A percentile compares a stretch with the other conserved stretches of the same genome.
Conservation (phyloP, 1,140 invertebrate species). For the Drosophila orosa region DNA sequence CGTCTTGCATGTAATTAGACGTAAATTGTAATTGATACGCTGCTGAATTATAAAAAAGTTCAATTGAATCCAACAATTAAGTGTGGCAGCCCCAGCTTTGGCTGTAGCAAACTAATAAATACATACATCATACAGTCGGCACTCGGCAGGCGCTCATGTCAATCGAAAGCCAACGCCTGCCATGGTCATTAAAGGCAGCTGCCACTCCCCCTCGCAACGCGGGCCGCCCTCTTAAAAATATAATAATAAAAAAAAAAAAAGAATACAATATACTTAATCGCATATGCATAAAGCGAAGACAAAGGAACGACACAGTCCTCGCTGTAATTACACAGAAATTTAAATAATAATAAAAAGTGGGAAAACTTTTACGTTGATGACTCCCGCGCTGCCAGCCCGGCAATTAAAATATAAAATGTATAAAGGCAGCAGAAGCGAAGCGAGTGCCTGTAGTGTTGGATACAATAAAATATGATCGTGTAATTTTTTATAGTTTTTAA, state of each 20-base stretch:
- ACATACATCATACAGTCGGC: constrained; percentile 40
- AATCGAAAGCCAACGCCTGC: constrained; percentile 72
- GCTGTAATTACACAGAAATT: constrained; percentile 69
- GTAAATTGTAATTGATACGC: constrained; percentile 49
- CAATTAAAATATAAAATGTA: constrained; percentile 66
- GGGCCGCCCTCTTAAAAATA: constrained; percentile 18
- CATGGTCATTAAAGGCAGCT: constrained; percentile 55
- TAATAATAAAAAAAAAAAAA: constrained; percentile 22
- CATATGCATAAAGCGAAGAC: constrained; percentile 69
- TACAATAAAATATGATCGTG: constrained; percentile 58
- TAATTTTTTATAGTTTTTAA: constrained; percentile 81
- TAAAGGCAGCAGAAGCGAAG: constrained; percentile 47
- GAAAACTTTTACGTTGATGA: constrained; percentile 56
- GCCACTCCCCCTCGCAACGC: not conserved
- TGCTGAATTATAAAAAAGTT: constrained; percentile 41
- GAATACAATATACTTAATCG: constrained; percentile 57
- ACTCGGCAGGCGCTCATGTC: constrained; percentile 68
- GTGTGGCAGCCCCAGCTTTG: constrained; percentile 18
- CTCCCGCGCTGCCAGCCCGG: constrained; percentile 42
- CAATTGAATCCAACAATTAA: constrained; percentile 54
- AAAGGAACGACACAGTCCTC: constrained; percentile 58
- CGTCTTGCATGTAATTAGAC: constrained; percentile 52
- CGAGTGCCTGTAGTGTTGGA: constrained; percentile 18
- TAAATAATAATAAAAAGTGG: constrained; percentile 77
- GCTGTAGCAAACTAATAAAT: constrained; percentile 48